These are phyloP conservation scores for Apogon talboti DNA, from an alignment of 2,797 vertebrate genomes.

Conservation along the genomic window DNA sequence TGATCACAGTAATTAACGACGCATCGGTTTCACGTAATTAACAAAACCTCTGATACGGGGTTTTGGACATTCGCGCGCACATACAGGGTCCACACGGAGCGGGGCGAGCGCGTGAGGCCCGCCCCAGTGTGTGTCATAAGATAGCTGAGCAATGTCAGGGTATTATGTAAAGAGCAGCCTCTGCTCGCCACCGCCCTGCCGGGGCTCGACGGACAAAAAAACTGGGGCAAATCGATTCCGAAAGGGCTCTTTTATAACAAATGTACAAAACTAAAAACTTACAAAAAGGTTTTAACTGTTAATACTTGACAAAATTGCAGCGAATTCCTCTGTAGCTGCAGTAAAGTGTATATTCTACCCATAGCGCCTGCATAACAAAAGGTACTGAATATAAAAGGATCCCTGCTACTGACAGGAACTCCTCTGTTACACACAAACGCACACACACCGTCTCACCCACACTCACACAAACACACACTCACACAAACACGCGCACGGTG, in stretches of 20 bases:
- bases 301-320: too few relatives aligned
- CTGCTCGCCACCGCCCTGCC: conserved; percentile 86
- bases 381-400: not conserved
- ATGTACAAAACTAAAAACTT: not conserved
- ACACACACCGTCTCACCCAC: not conserved
- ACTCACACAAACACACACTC: not conserved
- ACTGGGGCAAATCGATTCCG: conserved; percentile 44
- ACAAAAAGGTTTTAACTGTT: too few relatives aligned
- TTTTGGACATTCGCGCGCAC: not conserved
- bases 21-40: not conserved
- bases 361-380: not conserved
- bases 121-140: conserved; percentile 85
- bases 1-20: conserved; percentile 17
- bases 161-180: conserved; percentile 85
- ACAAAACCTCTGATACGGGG: not conserved
- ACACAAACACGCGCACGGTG: conserved; percentile 35
- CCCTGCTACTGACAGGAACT: conserved; percentile 43
- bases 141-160: conserved; percentile 86
- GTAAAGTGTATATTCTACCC: not conserved
- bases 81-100: not conserved
- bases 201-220: conserved; percentile 58
- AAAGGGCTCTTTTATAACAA: not conserved
- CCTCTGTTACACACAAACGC: conserved; percentile 7
- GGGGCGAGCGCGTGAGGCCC: conserved; percentile 55
- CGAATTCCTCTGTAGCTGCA: not conserved